Evolutionary conservation across 2,797 vertebrate species (phyloP).

Genomic region (Rhodeus uyekii): DNA sequence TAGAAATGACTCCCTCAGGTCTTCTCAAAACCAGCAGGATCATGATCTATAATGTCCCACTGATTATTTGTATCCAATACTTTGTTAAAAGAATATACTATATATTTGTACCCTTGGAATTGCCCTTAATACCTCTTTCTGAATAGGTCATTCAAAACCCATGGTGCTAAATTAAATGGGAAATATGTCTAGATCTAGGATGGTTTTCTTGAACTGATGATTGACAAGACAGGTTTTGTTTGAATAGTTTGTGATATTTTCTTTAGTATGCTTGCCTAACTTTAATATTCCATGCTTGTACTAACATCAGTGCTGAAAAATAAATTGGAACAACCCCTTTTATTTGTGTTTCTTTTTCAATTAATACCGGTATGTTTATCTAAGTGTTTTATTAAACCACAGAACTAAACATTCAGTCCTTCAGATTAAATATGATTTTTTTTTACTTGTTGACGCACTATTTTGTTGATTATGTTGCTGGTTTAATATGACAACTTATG

Average conservation of each 20-base stretch:
- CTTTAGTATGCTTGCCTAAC: constrained; percentile 3
- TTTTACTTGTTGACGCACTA: not conserved
- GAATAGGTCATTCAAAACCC: constrained; percentile 21
- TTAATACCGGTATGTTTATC: not conserved
- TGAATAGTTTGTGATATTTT: not conserved
- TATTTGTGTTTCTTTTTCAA: not conserved
- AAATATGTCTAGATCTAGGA: constrained; percentile 2
- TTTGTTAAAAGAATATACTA: constrained; percentile 27
- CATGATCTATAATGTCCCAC: not conserved
- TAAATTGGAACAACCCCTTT: not conserved
- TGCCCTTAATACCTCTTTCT: constrained; percentile 10
- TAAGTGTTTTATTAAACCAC: not conserved
- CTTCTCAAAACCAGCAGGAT: constrained; percentile 38
- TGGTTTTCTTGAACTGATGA: not conserved
- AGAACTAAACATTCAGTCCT: not conserved
- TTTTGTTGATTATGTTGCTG: not conserved
- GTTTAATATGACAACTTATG: no score
- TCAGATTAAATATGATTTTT: not conserved
- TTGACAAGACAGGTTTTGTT: constrained; percentile 8
- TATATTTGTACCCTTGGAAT: constrained; percentile 36
- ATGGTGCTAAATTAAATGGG: constrained; percentile 41
- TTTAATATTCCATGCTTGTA: constrained; percentile 15
- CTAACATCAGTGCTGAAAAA: constrained; percentile 25
- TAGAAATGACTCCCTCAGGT: constrained; percentile 11
- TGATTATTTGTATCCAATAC: constrained; percentile 27